Percentiles rank a stretch among this genome's conserved stretches.
Evolutionary conservation across 2,113 vertebrate genomes (phyloP).

Genomic region (Tangachromis dhanisi): DNA sequence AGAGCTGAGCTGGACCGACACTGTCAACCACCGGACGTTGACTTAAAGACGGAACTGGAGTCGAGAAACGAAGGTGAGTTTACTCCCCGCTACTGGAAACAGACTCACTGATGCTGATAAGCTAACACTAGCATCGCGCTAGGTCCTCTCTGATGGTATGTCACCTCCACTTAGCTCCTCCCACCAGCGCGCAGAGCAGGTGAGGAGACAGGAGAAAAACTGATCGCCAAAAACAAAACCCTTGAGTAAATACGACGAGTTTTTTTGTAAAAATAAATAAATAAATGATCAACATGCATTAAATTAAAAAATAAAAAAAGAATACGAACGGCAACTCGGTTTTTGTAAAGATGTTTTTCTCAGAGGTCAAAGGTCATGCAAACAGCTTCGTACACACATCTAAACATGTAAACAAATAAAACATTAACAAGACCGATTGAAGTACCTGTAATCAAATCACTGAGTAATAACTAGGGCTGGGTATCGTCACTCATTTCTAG

Average conservation of each 20-base stretch:
- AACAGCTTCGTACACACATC: too few relatives aligned
- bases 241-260: accelerated
- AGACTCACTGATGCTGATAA: accelerated
- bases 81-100: accelerated
- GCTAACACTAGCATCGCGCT: background rate
- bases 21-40: background rate
- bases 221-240: background rate
- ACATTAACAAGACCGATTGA: too few relatives aligned
- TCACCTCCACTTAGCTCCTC: background rate
- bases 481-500: too few relatives aligned
- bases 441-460: accelerated
- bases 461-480: too few relatives aligned
- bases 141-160: background rate
- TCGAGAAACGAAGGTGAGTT: background rate
- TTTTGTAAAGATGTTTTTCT: background rate
- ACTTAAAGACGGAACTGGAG: background rate
- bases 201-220: accelerated
- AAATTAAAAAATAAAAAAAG: background rate
- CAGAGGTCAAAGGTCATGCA: background rate
- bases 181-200: accelerated
- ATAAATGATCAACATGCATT: accelerated
- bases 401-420: background rate
- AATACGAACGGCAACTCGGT: background rate
- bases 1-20: background rate
- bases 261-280: background rate